Base-by-base conservation (phyloP, 64 coral and sea anemone species). In the Actinia equina region DNA sequence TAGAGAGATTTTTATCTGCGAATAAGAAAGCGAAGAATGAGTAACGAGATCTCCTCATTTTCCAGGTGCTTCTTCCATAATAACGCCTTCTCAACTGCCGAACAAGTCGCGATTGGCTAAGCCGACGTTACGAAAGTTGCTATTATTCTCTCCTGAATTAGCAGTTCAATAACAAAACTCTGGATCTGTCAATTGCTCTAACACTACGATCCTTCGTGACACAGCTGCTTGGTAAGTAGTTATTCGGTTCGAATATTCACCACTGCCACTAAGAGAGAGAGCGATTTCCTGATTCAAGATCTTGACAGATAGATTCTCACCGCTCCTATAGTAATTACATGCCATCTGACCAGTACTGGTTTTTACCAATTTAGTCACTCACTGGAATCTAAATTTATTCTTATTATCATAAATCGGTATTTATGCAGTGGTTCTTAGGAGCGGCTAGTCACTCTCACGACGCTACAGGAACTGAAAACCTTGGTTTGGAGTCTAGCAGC, bases 301-400 rank as follows among this genome's bases (percentile, higher is more conserved):
- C 14, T 49, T 81, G 78, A 52, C 78, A 81, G 78, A 81, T 81
- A 81, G 78, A 46, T 81, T 52, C 49, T 81, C 49, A 17, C 78
- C 78, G 78, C 43, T 43, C 22, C 49, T 44, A 81, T 49, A 7
- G 22, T 52, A 81, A 81, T 81, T 81, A 52, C 78, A 20, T 81
- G 13, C 78, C 42, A 81, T 81, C 43, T 81, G 78, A 81, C 43
- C 78, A 49, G 43, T 19, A n/a, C n/a, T 44, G n/a, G 49, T 44
- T 44, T 81, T 81, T 81, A 81, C 43, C 78, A 81, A 81, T 81
- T 81, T 52, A 49, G 43, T 26, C 25, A n/a, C 12, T 30, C 69
- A 74, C 69, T 65, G n/a, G 62, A 74, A 74, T 74, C 69, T 74
- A 74, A 74, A 74, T 74, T 74, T 74, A 74, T 74, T 74, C 69